phyloP scores from a whole-genome alignment of 2,888 invertebrate genomes.

The Autographa pulchrina region DNA sequence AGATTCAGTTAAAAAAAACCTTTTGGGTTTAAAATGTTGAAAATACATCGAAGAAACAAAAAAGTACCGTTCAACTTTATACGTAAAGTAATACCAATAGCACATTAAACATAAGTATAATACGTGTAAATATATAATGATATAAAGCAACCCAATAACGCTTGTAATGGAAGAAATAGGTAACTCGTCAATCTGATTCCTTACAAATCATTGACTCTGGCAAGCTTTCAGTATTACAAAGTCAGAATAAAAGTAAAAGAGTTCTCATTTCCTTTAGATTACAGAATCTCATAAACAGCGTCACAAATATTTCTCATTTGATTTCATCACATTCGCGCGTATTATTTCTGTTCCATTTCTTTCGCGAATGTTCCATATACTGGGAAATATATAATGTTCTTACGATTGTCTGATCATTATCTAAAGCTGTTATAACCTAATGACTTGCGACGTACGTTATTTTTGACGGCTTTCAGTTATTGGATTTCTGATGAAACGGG shows the following conservation, averaged over 20 bases:
- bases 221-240: neutral
- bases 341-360: constrained; percentile 8
- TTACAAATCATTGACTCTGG: constrained; percentile 1
- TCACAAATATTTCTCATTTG: neutral
- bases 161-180: constrained; percentile 4
- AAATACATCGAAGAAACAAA: neutral
- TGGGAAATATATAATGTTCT: neutral
- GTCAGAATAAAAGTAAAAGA: constrained; percentile 1
- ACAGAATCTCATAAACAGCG: neutral
- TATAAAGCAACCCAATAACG: neutral
- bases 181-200: constrained; percentile 1
- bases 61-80: neutral
- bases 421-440: neutral
- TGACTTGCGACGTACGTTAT: neutral
- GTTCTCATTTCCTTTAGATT: neutral
- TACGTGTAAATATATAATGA: neutral
- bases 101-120: neutral
- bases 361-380: neutral
- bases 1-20: neutral
- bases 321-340: neutral
- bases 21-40: neutral
- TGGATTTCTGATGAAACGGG: neutral
- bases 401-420: constrained; percentile 1
- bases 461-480: neutral
- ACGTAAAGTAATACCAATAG: neutral